These are phyloP conservation scores for Ifrita kowaldi DNA, from an alignment of 2,113 vertebrate genomes.

Conservation along the genomic window DNA sequence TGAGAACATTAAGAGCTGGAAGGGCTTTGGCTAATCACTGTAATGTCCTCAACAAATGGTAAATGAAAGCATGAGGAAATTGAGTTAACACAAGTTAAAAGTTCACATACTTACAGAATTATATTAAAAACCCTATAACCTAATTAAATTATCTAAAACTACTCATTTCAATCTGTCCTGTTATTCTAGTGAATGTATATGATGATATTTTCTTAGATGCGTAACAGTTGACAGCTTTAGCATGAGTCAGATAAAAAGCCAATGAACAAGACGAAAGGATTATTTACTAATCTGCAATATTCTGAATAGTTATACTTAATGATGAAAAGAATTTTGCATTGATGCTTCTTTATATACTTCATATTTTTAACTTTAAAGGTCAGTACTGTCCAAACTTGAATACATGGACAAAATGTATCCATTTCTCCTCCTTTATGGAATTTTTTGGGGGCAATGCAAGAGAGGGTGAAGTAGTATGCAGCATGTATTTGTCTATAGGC, in stretches of 20 bases:
- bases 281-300: conserved; percentile 35
- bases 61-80: conserved; percentile 85
- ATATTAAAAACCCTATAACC: conserved; percentile 74
- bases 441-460: not conserved
- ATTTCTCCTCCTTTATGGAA: not conserved
- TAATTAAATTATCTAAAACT: conserved; percentile 81
- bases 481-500: not conserved
- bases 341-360: not conserved
- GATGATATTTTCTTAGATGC: conserved; percentile 55
- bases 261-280: conserved; percentile 28
- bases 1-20: conserved; percentile 79
- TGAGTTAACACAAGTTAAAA: conserved; percentile 83
- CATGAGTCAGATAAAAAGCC: conserved; percentile 36
- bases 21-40: conserved; percentile 79
- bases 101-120: conserved; percentile 81
- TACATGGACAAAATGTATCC: not conserved
- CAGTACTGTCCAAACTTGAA: not conserved
- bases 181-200: conserved; percentile 58
- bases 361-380: conserved; percentile 20
- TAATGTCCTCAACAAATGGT: conserved; percentile 84
- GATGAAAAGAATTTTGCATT: conserved; percentile 6
- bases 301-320: conserved; percentile 1
- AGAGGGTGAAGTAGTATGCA: not conserved
- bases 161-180: conserved; percentile 67
- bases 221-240: conserved; percentile 49